Evolutionary conservation across 2,888 invertebrate genomes (phyloP), one percentile per base, ranked within the genome.

Genomic region (Lepidochitona cinerea): DNA sequence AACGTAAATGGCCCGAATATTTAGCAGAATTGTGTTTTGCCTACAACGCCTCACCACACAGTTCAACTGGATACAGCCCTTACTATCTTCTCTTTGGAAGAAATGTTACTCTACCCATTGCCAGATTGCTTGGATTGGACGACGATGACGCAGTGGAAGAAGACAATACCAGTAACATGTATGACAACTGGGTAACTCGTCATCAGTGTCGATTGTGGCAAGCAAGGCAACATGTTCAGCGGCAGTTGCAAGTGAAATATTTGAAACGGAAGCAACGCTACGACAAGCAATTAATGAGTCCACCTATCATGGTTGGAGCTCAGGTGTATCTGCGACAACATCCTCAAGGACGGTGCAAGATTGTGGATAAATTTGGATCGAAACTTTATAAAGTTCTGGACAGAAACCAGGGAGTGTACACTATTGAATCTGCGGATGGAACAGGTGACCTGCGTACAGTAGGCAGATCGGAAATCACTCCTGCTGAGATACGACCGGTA

Each of bases 1-100:
- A 75, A 52, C 64, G 59, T 18, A n/a, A 36, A 12, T 75, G 75
- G 75, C 70, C 75, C 26, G 69, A 74, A 26, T 71, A 32, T 54
- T 54, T 75, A 0, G 52, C 64, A 53, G 75, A 75, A 37, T 33
- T 75, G 52, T 68, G 68, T n/a, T 65, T 49, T 64, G n/a, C 37
- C 23, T 72, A 49, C 23, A 76, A 52, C 59, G 49, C 49, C 65
- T 35, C 71, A 23, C 71, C 71, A 6, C 71, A 71, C 53, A 26
- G 26, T 1, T 29, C 66, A 35, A 71, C 71, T 23, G 71, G 71
- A 29, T 70, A 53, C 54, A 35, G 29, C 1, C 70, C 70, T 26
- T 49, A 53, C 32, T 54, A 35, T 35, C 36, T 53, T 7, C 36
- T 70, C 4, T 52, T 70, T 29, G 70, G 70, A 32, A 32, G 32